phyloP scores from a whole-genome alignment of 2,797 vertebrate species.

The Champsocephalus esox region DNA sequence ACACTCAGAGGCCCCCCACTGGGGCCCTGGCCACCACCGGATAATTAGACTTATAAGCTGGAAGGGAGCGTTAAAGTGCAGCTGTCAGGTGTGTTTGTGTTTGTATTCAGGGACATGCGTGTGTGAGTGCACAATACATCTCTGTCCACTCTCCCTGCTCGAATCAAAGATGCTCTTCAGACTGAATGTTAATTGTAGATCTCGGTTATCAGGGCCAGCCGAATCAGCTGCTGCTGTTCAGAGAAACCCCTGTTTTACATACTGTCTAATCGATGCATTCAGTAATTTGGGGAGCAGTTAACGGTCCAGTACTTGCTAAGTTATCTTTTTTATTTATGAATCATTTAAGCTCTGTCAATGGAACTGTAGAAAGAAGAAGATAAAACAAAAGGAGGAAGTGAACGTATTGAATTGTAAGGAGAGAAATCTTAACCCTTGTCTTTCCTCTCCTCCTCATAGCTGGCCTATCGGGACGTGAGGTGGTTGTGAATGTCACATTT shows the following conservation, averaged over 20 bases:
- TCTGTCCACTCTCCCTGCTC: slow-evolving; percentile 70
- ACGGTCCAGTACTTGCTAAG: slow-evolving; percentile 12
- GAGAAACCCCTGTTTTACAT: slow-evolving; percentile 73
- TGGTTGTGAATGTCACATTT: background rate
- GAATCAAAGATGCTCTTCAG: slow-evolving; percentile 61
- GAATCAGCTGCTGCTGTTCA: slow-evolving; percentile 74
- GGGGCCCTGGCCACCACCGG: slow-evolving; percentile 80
- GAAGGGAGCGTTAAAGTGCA: slow-evolving; percentile 85
- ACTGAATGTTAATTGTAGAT: slow-evolving; percentile 76
- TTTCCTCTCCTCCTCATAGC: background rate
- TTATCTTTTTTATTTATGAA: slow-evolving; percentile 20
- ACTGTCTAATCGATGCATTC: slow-evolving; percentile 40
- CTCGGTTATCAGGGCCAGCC: slow-evolving; percentile 66
- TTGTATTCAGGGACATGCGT: slow-evolving; percentile 25
- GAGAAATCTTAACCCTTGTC: background rate
- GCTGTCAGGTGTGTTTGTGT: slow-evolving; percentile 85
- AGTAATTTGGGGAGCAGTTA: slow-evolving; percentile 42
- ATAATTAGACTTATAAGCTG: slow-evolving; percentile 87
- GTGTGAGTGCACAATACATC: slow-evolving; percentile 63
- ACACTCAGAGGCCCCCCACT: slow-evolving; percentile 68
- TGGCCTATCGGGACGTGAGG: background rate
- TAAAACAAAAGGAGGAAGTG: slow-evolving; percentile 1
- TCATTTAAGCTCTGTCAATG: slow-evolving; percentile 15
- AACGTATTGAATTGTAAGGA: background rate
- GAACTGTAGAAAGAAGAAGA: slow-evolving; percentile 7